Base-by-base conservation (phyloP, 2,888 invertebrate species). In the Shargacucullia verbasci region DNA sequence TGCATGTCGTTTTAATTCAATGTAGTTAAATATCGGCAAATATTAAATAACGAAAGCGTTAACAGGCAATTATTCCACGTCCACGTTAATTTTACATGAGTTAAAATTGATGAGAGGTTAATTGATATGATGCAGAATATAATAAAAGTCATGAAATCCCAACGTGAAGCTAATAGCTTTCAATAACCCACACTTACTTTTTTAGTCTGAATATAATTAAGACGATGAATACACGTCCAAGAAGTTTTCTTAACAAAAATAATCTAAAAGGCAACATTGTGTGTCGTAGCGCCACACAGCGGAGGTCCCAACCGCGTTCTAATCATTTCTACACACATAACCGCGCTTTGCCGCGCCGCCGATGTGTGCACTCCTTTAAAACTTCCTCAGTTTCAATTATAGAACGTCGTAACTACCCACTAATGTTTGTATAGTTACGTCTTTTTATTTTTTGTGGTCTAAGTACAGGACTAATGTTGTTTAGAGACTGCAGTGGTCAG, bases 271-370 rank as follows among this genome's bases (percentile, higher is more conserved):
- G 70, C 70, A 75, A 79, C 76, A 76, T 54, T 60, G 69, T 70
- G 64, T 70, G 71, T 73, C 81, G 45, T 69, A 92, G 92, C 92
- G 92, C 92, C 93, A 88, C 91, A 63, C 88, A 70, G 84, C 73
- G 92, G 92, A 87, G 92, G 91, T 91, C 90, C 79, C 80, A 75
- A 54, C 68, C 65, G 64, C 58, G 65, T 79, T 82, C 92, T 94
- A 94, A 93, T 91, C 85, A 88, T 76, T 87, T 80, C 76, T 72
- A 82, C 87, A 93, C 85, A 94, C 88, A 87, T 70, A 65, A 59
- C 67, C 75, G 68, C 76, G 82, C 88, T 90, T 91, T 89, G 75
- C 84, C 76, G 64, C 68, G 78, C 91, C 92, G 91, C 84, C 71
- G 41, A 70, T 88, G 79, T 87, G 82, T 87, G 81, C 82, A 81